Evolutionary conservation across 1,140 invertebrate species (phyloP), one percentile per base, ranked within the genome.

Genomic region (Eriocheir sinensis): DNA sequence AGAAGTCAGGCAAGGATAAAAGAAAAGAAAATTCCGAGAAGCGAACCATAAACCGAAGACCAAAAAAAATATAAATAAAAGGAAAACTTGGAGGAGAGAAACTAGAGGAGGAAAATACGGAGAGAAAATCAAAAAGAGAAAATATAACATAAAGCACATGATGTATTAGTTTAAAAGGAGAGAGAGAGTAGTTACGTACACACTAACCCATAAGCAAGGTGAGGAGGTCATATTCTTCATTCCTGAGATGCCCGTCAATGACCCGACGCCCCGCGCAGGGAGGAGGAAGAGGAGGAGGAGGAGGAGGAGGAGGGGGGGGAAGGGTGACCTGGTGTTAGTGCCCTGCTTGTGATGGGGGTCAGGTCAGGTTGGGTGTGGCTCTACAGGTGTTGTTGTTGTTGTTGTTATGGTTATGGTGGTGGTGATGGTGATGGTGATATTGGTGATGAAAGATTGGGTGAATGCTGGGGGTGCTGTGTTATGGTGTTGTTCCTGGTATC

Each of bases 221-320:
- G 21, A 72, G 60, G 60, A n/a, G 60, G 60, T 72, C 60, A 72
- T 72, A 72, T 72, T 72, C 60, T 72, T 72, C 60, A 72, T 72
- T 72, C 60, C 60, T 72, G 3, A 72, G 60, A 72, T 72, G 8
- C 60, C 27, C n/a, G 60, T 72, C 60, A 72, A 72, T 72, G 60
- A 72, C 60, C 27, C 21, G 21, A 21, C 60, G 60, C 60, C 60
- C n/a, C n/a, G n/a, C n/a, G n/a, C n/a, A n/a, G n/a, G n/a, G n/a
- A n/a, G n/a, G n/a, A n/a, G n/a, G n/a, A n/a, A n/a, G n/a, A n/a
- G n/a, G n/a, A n/a, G n/a, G n/a, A n/a, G n/a, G n/a, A n/a, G n/a
- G n/a, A n/a, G n/a, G n/a, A n/a, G n/a, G n/a, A n/a, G n/a, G n/a
- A n/a, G n/a, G n/a, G n/a, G n/a, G n/a, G n/a, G 4, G 44, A 15